Evolutionary conservation across 53 echinoderm and acorn worm species (phyloP), one percentile per base, ranked within the genome.

Genomic region (Actinopyga echinites): DNA sequence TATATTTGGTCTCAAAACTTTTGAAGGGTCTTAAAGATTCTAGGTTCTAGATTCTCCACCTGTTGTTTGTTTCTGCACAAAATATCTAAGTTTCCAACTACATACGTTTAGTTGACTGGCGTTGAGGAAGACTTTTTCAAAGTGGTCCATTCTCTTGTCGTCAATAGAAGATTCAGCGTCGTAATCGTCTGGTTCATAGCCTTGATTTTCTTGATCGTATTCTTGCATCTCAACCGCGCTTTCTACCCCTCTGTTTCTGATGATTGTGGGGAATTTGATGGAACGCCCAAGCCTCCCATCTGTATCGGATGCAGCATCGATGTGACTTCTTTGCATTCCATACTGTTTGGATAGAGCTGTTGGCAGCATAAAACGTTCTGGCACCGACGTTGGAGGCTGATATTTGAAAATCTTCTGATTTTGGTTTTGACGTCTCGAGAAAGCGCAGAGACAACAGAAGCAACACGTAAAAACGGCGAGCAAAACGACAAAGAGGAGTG

Each of bases 101-200:
- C 77, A 53, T 77, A 77, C 77, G 54, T 77, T 77, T 30, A 77
- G 56, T 30, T 43, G 52, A 20, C 28, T 77, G 28, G 56, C 77
- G 19, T 77, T 53, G 19, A 17, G 21, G 55, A 77, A 77, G 21
- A 77, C 54, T 33, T 32, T 77, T 30, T 77, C 52, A 77, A 77
- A 77, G 54, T 77, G 77, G 28, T 30, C 54, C 28, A 77, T 52
- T 22, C 77, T 28, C 21, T 77, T 77, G 1, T 77, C 32, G 56
- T 77, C 77, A 12, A 77, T 30, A 3, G 77, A 77, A 20, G 77
- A 77, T 30, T 77, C 77, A 15, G 29, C 56, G 49, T 77, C 77
- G 8, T 17, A 32, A 29, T 77, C 77, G 15, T 77, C 77, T 30
- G 49, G 5, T 52, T 30, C 32, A 8, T 54, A 31, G 5, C 12